Conservation (phyloP, 2,888 invertebrate genomes). For the Adelognathus sp. region DNA sequence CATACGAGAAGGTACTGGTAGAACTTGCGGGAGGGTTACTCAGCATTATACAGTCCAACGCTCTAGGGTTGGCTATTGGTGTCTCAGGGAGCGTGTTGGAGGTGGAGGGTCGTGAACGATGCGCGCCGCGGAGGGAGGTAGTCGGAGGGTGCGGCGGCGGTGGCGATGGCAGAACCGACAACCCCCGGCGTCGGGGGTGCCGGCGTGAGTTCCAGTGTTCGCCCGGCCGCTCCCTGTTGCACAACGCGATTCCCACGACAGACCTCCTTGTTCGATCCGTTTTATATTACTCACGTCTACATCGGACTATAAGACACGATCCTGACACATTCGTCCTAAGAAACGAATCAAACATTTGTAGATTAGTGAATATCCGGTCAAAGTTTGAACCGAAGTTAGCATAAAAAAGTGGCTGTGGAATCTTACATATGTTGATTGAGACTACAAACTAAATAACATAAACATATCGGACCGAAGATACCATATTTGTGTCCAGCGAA, state of each 20-base stretch:
- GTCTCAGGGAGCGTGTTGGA: conserved; percentile 44
- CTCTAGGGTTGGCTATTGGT: conserved; percentile 26
- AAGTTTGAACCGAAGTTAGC: neutral
- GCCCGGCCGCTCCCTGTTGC: conserved; percentile 80
- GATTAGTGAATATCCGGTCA: neutral
- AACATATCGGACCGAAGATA: neutral
- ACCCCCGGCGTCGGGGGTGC: conserved; percentile 57
- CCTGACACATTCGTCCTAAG: neutral
- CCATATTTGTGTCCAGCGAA: neutral
- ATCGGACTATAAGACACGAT: neutral
- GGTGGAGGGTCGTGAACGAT: conserved; percentile 56
- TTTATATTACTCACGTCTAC: neutral
- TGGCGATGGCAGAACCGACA: conserved; percentile 67
- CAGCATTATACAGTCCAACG: conserved; percentile 23
- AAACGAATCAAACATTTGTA: neutral
- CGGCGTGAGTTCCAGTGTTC: conserved; percentile 77
- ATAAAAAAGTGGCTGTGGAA: neutral
- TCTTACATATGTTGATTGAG: conserved; percentile 1
- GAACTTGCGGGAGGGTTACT: conserved; percentile 39
- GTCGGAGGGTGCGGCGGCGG: conserved; percentile 62
- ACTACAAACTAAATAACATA: neutral
- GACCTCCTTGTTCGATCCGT: conserved; percentile 2
- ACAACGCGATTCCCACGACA: conserved; percentile 61
- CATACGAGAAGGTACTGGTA: conserved; percentile 25
- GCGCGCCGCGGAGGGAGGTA: conserved; percentile 55